These are phyloP conservation scores for Lichenostomus cassidix DNA, from an alignment of 2,113 vertebrate species.

Conservation along the genomic window DNA sequence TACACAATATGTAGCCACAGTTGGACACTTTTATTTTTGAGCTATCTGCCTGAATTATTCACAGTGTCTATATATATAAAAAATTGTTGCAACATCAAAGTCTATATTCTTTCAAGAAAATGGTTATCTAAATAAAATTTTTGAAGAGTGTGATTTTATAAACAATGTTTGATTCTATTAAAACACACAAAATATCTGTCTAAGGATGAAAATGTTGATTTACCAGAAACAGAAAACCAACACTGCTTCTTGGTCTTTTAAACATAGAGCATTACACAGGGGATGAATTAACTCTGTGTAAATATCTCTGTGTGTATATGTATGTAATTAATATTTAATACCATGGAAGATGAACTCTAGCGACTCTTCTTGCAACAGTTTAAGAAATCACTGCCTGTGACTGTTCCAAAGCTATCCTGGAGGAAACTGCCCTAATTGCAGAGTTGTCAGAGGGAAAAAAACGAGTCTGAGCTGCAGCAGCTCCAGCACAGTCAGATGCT, in stretches of 20 bases:
- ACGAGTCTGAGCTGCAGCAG: not conserved
- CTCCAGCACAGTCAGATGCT: not conserved
- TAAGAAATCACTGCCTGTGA: not conserved
- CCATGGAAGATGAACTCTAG: not conserved
- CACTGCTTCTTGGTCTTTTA: not conserved
- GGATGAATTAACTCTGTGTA: not conserved
- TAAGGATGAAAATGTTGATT: not conserved
- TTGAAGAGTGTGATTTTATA: not conserved
- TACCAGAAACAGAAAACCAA: not conserved
- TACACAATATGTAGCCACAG: not conserved
- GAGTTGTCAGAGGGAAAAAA: fast-evolving
- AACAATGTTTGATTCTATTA: not conserved
- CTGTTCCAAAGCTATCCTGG: not conserved
- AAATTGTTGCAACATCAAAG: not conserved
- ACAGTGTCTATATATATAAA: not conserved
- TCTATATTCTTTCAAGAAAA: not conserved
- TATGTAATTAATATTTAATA: constrained; percentile 9
- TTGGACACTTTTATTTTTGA: not conserved
- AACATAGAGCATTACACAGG: not conserved
- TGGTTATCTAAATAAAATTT: not conserved
- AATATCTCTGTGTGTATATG: not conserved
- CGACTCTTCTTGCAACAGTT: not conserved
- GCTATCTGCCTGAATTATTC: not conserved
- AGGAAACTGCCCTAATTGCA: not conserved
- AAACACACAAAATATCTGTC: not conserved